phyloP scores from a whole-genome alignment of 2,113 vertebrate genomes.

The Sinosuthora webbiana region DNA sequence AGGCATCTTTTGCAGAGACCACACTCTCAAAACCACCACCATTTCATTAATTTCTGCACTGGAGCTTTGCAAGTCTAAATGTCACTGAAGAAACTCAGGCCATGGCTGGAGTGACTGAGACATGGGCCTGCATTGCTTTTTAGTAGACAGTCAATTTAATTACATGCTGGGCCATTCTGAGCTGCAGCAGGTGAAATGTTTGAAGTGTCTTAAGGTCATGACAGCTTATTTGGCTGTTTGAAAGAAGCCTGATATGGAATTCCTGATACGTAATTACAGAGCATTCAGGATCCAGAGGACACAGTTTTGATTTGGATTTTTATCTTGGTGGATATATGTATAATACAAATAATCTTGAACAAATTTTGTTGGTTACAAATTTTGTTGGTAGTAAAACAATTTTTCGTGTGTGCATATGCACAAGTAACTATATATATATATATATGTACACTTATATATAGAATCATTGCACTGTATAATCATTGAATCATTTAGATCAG shows the following conservation, averaged over 20 bases:
- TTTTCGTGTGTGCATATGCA: background rate
- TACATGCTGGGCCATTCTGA: background rate
- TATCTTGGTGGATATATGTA: background rate
- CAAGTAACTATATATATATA: background rate
- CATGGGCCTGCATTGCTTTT: background rate
- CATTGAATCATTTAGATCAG: background rate
- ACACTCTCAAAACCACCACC: background rate
- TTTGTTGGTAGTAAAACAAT: background rate
- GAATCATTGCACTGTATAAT: background rate
- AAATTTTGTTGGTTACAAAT: background rate
- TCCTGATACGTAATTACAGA: background rate
- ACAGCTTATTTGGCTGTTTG: background rate
- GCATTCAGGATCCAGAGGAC: background rate
- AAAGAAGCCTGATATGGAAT: background rate
- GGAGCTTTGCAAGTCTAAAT: background rate
- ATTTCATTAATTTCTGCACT: background rate
- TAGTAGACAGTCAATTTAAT: background rate
- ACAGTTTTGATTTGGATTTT: background rate
- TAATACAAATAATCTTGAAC: background rate
- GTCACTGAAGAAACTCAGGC: background rate
- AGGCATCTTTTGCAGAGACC: background rate
- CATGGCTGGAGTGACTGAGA: background rate
- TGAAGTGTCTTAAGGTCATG: background rate
- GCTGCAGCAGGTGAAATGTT: background rate
- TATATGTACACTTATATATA: background rate